phyloP scores from a whole-genome alignment of 2,888 invertebrate genomes.

The Cheilosia impressa region DNA sequence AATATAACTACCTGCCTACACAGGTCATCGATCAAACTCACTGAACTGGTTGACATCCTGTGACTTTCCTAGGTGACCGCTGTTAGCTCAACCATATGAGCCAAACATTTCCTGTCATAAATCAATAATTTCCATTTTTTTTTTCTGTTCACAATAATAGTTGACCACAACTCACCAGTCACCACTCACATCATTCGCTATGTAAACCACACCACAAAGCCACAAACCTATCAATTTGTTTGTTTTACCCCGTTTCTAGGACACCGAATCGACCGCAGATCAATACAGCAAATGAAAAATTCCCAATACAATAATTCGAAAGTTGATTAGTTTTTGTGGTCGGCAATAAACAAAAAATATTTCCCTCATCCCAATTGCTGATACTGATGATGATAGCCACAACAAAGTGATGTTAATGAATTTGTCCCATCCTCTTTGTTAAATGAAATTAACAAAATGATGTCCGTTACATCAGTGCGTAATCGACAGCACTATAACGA shows the following conservation, averaged over 20 bases:
- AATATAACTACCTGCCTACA: neutral
- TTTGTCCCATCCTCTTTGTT: constrained; percentile 9
- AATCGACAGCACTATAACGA: constrained; percentile 38
- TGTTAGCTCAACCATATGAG: neutral
- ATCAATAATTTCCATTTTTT: constrained; percentile 16
- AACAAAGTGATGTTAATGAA: constrained; percentile 26
- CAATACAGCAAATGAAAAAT: constrained; percentile 35
- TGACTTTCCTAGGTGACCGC: neutral
- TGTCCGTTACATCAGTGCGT: constrained; percentile 45
- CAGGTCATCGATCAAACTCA: neutral
- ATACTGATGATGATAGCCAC: constrained; percentile 8
- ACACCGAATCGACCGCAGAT: constrained; percentile 7
- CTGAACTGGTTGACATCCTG: neutral
- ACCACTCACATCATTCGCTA: neutral
- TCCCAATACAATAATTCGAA: constrained; percentile 24
- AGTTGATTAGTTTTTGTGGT: constrained; percentile 66
- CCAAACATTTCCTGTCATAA: neutral
- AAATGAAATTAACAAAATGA: constrained; percentile 61
- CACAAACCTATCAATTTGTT: constrained; percentile 42
- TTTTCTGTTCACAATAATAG: neutral
- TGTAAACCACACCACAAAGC: neutral
- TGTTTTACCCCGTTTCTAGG: neutral
- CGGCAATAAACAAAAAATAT: constrained; percentile 15
- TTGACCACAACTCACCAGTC: constrained; percentile 13
- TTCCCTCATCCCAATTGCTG: neutral